A percentile compares a stretch with the other conserved stretches of the same genome.
Conservation (phyloP, 2,113 vertebrate species). For the Neofelis nebulosa region DNA sequence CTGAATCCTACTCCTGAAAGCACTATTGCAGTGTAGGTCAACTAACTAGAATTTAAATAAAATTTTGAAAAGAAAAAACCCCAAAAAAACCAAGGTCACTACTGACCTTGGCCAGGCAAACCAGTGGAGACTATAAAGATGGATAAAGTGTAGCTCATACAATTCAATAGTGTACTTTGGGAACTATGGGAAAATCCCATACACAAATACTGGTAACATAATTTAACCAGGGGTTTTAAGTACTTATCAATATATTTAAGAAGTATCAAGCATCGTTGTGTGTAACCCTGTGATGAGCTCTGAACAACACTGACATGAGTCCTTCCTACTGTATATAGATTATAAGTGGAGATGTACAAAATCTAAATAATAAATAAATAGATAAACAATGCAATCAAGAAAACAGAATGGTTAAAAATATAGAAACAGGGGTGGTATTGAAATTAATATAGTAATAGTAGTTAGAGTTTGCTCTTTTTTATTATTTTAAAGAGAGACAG, state of each 20-base stretch:
- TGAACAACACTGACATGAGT: background rate
- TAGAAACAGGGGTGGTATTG: background rate
- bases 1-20: no score
- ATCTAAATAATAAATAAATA: background rate
- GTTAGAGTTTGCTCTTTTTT: background rate
- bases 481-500: no score
- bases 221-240: background rate
- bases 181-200: background rate
- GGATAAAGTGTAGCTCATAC: background rate
- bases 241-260: background rate
- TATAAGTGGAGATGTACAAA: background rate
- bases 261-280: background rate
- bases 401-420: background rate
- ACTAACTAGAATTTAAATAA: no score
- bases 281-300: background rate
- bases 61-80: no score
- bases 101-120: background rate
- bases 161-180: background rate
- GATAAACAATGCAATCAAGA: background rate
- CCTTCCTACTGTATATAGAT: background rate
- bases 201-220: background rate
- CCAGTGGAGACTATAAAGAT: background rate
- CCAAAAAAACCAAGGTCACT: background rate
- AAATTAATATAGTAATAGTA: background rate
- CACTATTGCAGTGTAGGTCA: no score